phyloP scores from a whole-genome alignment of 2,797 vertebrate species.

The Sebastes umbrosus region DNA sequence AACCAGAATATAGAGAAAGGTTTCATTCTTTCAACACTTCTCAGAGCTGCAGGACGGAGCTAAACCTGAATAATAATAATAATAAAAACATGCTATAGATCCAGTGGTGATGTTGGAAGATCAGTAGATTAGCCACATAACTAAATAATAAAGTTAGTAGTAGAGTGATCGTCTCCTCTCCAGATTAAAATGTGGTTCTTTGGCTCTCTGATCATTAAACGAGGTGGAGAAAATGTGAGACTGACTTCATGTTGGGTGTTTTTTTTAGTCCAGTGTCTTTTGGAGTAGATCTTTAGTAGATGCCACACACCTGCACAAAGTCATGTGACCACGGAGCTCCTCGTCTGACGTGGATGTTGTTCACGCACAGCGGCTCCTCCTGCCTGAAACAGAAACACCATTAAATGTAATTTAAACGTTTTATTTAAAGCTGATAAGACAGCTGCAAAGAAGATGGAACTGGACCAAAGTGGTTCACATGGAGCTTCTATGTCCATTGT shows the following conservation, averaged over 20 bases:
- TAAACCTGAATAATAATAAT: neutral
- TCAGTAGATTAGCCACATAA: neutral
- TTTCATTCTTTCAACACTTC: neutral
- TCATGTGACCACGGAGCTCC: constrained; percentile 79
- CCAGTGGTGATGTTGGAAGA: neutral
- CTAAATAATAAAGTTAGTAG: neutral
- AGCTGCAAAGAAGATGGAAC: neutral
- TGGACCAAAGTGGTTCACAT: neutral
- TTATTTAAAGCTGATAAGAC: neutral
- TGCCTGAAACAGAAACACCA: constrained; percentile 53
- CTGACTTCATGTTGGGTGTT: neutral
- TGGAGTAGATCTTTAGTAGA: constrained; percentile 8
- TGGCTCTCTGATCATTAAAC: constrained; percentile 1
- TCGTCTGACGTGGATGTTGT: constrained; percentile 71
- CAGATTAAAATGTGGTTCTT: neutral
- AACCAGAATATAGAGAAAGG: neutral
- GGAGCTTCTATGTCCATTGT: too few relatives aligned
- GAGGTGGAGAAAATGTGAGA: neutral
- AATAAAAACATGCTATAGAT: neutral
- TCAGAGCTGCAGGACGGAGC: neutral
- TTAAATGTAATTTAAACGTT: neutral
- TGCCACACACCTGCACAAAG: constrained; percentile 76
- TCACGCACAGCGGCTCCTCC: constrained; percentile 75
- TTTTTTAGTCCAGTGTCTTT: neutral
- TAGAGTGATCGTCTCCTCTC: neutral